Evolutionary conservation across 1,140 invertebrate species (phyloP).

Genomic region (Papilio polyxenes): DNA sequence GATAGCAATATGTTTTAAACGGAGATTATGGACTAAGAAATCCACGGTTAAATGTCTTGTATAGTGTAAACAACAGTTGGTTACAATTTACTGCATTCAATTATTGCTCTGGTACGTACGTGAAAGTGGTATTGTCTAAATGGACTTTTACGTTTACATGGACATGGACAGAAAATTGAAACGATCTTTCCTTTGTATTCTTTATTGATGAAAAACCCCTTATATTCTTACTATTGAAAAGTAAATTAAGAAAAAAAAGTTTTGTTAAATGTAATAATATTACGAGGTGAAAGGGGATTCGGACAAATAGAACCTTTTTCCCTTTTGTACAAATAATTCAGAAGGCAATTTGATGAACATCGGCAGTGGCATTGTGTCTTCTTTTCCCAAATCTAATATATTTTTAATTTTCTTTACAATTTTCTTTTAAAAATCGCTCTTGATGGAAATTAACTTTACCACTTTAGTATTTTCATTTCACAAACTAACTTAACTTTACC

Average conservation of each 20-base stretch:
- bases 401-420: not conserved
- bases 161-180: not conserved
- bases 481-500: too few relatives aligned
- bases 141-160: too few relatives aligned
- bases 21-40: too few relatives aligned
- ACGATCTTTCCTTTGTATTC: not conserved
- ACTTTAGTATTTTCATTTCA: not conserved
- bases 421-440: not conserved
- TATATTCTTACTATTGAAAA: not conserved
- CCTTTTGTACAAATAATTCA: constrained; percentile 8
- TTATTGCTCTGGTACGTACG: too few relatives aligned
- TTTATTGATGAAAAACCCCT: not conserved
- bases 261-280: constrained; percentile 15
- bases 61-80: too few relatives aligned
- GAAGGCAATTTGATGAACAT: constrained; percentile 1
- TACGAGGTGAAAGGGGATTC: not conserved
- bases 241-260: constrained; percentile 13
- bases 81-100: too few relatives aligned
- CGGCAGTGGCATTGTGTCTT: not conserved
- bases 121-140: too few relatives aligned
- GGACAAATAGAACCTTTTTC: constrained; percentile 5
- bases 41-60: too few relatives aligned
- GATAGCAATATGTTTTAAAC: too few relatives aligned
- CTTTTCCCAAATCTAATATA: not conserved
- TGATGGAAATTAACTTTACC: not conserved